Base-by-base conservation (phyloP, 2,797 vertebrate species). In the Tamandua tetradactyla region DNA sequence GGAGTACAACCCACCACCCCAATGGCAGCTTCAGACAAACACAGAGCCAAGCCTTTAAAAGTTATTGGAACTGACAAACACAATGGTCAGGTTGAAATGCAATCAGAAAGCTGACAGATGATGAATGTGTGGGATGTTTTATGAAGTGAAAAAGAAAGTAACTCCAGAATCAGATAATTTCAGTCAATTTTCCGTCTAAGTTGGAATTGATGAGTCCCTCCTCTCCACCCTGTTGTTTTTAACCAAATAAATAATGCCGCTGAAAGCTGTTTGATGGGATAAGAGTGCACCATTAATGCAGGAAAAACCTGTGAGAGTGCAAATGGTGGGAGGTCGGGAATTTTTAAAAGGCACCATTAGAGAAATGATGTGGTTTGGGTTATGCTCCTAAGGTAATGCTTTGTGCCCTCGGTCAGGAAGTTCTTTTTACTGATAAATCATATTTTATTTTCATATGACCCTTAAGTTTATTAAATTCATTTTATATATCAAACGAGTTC, bases 281-380 rank as follows among this genome's bases (percentile, higher is more conserved):
- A 2, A 94, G 96, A 94, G 27, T 42, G 11, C 35, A 32, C 61
- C 55, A 59, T 64, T 79, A 79, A 93, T 92, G 91, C 81, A 94
- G 95, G 91, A 91, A 95, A 95, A 97, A 88, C 97, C 96, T 96
- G 95, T 93, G 93, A 87, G 95, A 96, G 91, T 52, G 90, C 44
- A 94, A 97, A 96, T 97, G 94, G 95, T 97, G 97, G 96, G 97
- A 98, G 97, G 97, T 97, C 97, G 97, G 95, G 97, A 98, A 97
- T 98, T 98, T 97, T 98, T 98, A 97, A 98, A 96, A 97, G 96
- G 93, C 96, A 97, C 94, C 94, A 92, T 97, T 97, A 97, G 94
- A 97, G 95, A 92, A 97, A 98, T 88, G 0, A 94, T 97, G 96
- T 98, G 96, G 97, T 97, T 98, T 98, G 83, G 94, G 97, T 96